A percentile compares a stretch with the other conserved stretches of the same genome.
Evolutionary conservation across 2,888 invertebrate genomes (phyloP).

Genomic region (Hedya salicella): DNA sequence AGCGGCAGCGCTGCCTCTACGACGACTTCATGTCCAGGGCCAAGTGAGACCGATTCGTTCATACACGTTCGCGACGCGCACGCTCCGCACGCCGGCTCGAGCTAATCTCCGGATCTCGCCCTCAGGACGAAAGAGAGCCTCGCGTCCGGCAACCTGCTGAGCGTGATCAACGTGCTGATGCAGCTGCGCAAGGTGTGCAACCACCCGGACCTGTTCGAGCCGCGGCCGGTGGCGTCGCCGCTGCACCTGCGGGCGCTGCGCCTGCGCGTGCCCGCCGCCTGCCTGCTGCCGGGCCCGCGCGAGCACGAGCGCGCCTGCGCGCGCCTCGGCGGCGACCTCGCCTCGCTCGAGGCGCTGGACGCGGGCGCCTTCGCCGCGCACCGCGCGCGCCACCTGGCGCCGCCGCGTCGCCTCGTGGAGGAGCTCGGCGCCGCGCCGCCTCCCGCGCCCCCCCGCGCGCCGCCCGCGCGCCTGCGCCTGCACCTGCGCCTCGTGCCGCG

Average conservation of each 20-base stretch:
- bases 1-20: constrained; percentile 98
- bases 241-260: constrained; percentile 93
- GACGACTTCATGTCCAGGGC: constrained; percentile 99
- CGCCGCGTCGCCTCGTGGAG: constrained; percentile 81
- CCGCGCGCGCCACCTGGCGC: constrained; percentile 89
- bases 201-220: constrained; percentile 99
- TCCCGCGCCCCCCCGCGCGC: constrained; percentile 67
- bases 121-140: constrained; percentile 96
- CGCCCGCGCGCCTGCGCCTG: constrained; percentile 84
- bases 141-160: constrained; percentile 95
- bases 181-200: constrained; percentile 99
- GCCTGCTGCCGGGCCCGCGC: constrained; percentile 89
- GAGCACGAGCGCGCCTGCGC: constrained; percentile 90
- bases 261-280: constrained; percentile 89
- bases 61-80: too few relatives aligned
- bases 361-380: constrained; percentile 94
- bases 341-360: constrained; percentile 87
- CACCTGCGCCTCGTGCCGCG: constrained; percentile 91
- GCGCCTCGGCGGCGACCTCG: constrained; percentile 88
- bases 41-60: constrained; percentile 85
- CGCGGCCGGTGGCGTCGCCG: constrained; percentile 96
- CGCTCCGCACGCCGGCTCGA: too few relatives aligned
- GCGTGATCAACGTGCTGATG: constrained; percentile 98
- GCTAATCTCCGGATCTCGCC: too few relatives aligned
- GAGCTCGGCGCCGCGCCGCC: constrained; percentile 84